Conservation (phyloP, 2,797 vertebrate genomes). For the Triplophysa yarkandensis region DNA sequence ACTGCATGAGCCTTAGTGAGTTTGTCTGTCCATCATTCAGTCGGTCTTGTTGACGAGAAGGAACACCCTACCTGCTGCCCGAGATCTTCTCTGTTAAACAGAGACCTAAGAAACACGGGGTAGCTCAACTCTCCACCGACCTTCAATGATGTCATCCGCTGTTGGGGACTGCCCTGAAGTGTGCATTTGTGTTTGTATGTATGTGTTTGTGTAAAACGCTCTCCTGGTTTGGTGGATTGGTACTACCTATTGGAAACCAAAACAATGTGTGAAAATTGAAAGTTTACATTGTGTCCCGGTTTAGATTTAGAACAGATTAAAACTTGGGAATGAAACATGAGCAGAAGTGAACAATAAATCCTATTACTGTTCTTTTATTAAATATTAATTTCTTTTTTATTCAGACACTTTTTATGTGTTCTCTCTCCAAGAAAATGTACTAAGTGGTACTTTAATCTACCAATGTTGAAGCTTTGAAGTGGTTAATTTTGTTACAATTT, state of each 20-base stretch:
- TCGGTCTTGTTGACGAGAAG: not conserved
- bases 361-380: not conserved
- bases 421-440: not conserved
- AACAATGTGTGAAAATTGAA: not conserved
- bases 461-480: conserved; percentile 5
- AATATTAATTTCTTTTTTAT: not conserved
- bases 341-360: not conserved
- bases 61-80: conserved; percentile 8
- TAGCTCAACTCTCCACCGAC: conserved; percentile 14
- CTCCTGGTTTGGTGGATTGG: conserved; percentile 61
- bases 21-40: conserved; percentile 29
- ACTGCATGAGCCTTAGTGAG: conserved; percentile 27
- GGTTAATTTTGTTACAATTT: not conserved
- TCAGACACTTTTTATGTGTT: not conserved
- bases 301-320: not conserved
- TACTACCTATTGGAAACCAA: conserved; percentile 16
- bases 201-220: conserved; percentile 56
- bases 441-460: not conserved
- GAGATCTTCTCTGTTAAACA: conserved; percentile 22
- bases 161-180: conserved; percentile 68
- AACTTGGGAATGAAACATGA: not conserved
- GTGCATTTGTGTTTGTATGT: conserved; percentile 55
- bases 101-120: not conserved
- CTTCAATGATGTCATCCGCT: conserved; percentile 65
- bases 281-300: not conserved